Percentiles rank a stretch among this genome's conserved stretches.
Evolutionary conservation across 92 coral and sea anemone species (phyloP).

Genomic region (Epizoanthus illoricatus): DNA sequence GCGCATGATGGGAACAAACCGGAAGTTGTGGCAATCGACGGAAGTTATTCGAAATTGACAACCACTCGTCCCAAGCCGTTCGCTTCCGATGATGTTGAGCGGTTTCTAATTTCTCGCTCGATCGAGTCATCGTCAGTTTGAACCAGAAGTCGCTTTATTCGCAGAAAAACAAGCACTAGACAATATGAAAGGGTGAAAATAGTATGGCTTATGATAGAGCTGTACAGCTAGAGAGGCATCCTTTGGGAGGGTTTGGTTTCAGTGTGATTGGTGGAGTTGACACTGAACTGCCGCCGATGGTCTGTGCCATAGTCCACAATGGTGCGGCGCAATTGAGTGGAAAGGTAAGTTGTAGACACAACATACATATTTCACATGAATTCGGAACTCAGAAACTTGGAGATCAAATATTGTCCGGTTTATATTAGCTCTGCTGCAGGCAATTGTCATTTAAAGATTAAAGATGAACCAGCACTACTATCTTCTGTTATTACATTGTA

Average conservation of each 20-base stretch:
- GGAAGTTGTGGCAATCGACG: background rate
- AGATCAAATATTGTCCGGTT: no score
- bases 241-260: constrained; percentile 96
- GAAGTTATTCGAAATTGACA: background rate
- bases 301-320: constrained; percentile 94
- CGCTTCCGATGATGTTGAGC: constrained; percentile 24
- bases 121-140: no score
- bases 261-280: constrained; percentile 99
- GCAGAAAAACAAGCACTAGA: background rate
- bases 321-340: constrained; percentile 96
- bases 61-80: constrained; percentile 33
- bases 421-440: no score
- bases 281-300: constrained; percentile 98
- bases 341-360: constrained; percentile 58
- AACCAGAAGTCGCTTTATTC: no score
- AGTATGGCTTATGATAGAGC: constrained; percentile 72
- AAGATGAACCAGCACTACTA: no score
- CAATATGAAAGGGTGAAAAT: constrained; percentile 31
- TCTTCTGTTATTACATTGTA: no score
- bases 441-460: no score
- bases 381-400: background rate
- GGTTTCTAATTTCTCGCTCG: background rate
- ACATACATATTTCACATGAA: constrained; percentile 3
- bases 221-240: constrained; percentile 90
- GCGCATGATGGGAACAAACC: background rate